A percentile compares a stretch with the other conserved stretches of the same genome.
Evolutionary conservation across 2,113 vertebrate species (phyloP).

Genomic region (Ciconia stormi): DNA sequence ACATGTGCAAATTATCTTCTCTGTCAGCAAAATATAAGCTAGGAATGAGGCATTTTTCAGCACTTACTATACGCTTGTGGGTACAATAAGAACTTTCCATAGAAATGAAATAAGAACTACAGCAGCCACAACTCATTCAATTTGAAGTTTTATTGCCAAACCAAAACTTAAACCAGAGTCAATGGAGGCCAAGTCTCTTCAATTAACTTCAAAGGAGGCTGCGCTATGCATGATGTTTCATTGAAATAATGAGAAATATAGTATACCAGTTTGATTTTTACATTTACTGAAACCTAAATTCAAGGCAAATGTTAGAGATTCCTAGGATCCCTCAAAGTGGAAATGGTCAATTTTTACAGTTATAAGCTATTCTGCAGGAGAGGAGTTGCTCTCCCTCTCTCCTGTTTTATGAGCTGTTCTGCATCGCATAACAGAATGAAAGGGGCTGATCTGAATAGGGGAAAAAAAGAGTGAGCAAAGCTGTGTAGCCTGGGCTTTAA

Average conservation of each 20-base stretch:
- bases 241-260: neutral
- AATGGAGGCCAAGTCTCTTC: neutral
- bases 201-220: neutral
- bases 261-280: neutral
- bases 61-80: neutral
- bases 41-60: neutral
- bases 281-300: neutral
- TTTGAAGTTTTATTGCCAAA: neutral
- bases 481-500: neutral
- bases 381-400: neutral
- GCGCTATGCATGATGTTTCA: neutral
- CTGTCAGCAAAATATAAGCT: neutral
- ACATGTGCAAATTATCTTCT: neutral
- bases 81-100: neutral
- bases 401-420: neutral
- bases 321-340: neutral
- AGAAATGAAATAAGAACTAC: neutral
- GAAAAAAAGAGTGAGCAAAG: neutral
- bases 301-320: neutral
- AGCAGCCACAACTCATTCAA: neutral
- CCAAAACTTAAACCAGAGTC: neutral
- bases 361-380: neutral
- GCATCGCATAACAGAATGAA: neutral
- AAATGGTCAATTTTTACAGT: neutral
- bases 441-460: fast-evolving